phyloP scores from a whole-genome alignment of 2,797 vertebrate genomes.

The Pseudomugil gertrudae region DNA sequence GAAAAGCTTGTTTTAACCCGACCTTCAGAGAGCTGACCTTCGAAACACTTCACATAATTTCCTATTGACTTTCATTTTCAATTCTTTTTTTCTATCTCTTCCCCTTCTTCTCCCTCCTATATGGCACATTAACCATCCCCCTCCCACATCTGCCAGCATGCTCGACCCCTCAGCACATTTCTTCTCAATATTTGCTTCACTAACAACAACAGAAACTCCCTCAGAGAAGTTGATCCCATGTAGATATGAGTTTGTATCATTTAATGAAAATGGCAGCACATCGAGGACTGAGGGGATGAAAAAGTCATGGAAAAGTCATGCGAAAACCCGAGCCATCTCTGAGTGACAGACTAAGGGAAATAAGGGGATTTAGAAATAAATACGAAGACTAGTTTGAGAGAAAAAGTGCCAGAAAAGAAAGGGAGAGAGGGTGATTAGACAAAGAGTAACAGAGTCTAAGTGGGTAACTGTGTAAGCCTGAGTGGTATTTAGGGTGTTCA shows the following conservation, averaged over 20 bases:
- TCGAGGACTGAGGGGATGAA: conserved; percentile 8
- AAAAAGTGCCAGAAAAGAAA: conserved; percentile 5
- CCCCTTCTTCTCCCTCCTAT: neutral
- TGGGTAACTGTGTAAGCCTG: conserved; percentile 24
- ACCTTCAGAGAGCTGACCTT: neutral
- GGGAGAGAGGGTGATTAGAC: neutral
- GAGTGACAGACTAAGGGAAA: neutral
- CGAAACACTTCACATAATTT: conserved; percentile 20
- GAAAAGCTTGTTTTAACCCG: conserved; percentile 4
- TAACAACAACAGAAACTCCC: conserved; percentile 15
- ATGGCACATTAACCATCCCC: neutral
- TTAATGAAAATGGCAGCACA: conserved; percentile 14
- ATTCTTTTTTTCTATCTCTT: conserved; percentile 8
- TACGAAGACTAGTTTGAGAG: conserved; percentile 8
- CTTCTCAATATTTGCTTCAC: conserved; percentile 33
- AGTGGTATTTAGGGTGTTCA: conserved; percentile 26
- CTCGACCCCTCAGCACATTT: neutral
- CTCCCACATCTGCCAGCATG: neutral
- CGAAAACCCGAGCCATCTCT: conserved; percentile 33
- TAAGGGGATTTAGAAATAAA: conserved; percentile 15
- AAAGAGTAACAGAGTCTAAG: conserved; percentile 10
- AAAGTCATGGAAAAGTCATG: conserved; percentile 30
- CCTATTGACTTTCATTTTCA: conserved; percentile 16
- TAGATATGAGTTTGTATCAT: conserved; percentile 16
- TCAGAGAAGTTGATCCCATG: neutral